phyloP scores from a whole-genome alignment of 2,888 invertebrate genomes.

The Amiota minor region DNA sequence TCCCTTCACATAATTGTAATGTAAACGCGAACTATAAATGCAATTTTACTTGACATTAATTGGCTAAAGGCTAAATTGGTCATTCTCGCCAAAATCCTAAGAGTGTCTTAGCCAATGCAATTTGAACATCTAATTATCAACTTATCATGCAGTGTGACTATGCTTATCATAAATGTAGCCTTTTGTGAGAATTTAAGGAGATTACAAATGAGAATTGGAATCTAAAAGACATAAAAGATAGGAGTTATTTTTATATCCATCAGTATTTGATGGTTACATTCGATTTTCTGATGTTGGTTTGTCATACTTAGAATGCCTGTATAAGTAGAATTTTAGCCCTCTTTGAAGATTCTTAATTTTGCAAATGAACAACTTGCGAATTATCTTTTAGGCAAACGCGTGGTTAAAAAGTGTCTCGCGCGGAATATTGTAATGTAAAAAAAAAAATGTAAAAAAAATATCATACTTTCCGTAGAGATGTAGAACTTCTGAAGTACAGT shows the following conservation, averaged over 20 bases:
- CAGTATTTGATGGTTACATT: background rate
- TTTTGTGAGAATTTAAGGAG: background rate
- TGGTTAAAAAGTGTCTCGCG: too few relatives aligned
- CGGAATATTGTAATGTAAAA: too few relatives aligned
- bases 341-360: too few relatives aligned
- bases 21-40: conserved; percentile 37
- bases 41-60: conserved; percentile 58
- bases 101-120: background rate
- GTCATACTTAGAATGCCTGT: too few relatives aligned
- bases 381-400: too few relatives aligned
- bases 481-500: too few relatives aligned
- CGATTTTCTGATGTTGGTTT: background rate
- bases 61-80: conserved; percentile 64
- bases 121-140: conserved; percentile 10
- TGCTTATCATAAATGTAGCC: background rate
- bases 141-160: conserved; percentile 9
- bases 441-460: too few relatives aligned
- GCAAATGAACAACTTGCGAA: too few relatives aligned
- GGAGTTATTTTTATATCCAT: background rate
- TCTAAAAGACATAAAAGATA: too few relatives aligned
- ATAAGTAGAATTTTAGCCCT: too few relatives aligned
- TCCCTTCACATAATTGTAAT: conserved; percentile 23
- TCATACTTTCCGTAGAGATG: too few relatives aligned
- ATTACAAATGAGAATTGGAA: background rate
- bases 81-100: conserved; percentile 52